These are phyloP conservation scores for Champsocephalus esox DNA, from an alignment of 2,797 vertebrate species.

Conservation along the genomic window DNA sequence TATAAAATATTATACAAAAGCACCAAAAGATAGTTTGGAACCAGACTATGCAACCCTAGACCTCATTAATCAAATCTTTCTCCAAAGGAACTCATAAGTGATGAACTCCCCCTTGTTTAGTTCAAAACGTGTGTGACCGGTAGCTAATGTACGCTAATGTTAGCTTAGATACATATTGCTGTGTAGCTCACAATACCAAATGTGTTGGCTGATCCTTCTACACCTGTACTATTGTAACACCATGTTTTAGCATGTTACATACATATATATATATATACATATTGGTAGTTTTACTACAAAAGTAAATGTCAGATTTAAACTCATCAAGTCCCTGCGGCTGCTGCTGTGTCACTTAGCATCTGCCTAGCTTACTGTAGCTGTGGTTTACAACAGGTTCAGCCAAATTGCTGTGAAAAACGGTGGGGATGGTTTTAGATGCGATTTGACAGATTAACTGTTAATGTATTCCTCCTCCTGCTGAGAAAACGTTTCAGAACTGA, in stretches of 20 bases:
- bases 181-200: background rate
- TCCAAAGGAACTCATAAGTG: background rate
- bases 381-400: background rate
- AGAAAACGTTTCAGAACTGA: background rate
- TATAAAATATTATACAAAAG: background rate
- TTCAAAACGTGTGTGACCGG: too few relatives aligned
- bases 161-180: background rate
- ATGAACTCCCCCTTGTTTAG: background rate
- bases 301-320: background rate
- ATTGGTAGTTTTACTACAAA: background rate
- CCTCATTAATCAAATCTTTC: background rate
- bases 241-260: background rate
- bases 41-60: slow-evolving; percentile 7
- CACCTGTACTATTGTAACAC: too few relatives aligned
- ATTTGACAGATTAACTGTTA: background rate
- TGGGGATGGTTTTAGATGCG: background rate
- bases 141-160: background rate
- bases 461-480: background rate
- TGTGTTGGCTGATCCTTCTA: background rate
- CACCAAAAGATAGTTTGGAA: slow-evolving; percentile 3
- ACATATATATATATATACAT: too few relatives aligned
- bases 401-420: background rate
- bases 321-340: background rate
- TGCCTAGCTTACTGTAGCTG: background rate
- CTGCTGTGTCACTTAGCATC: background rate